Evolutionary conservation across 2,797 vertebrate species (phyloP), one percentile per base, ranked within the genome.

Genomic region (Manis pentadactyla): DNA sequence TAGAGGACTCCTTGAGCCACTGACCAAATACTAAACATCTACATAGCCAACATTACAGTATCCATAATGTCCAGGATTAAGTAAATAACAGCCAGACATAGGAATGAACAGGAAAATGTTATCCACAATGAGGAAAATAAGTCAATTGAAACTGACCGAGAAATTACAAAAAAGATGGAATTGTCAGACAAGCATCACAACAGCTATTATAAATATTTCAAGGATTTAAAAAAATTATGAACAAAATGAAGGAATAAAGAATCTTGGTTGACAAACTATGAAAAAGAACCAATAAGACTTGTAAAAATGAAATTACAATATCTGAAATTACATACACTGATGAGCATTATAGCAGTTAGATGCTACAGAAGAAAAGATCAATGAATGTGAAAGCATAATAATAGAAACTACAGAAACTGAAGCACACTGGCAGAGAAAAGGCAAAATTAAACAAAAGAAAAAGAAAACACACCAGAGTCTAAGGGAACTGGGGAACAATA

Each of bases 181-280:
- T 57, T 78, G 27, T 81, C 53, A 55, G 31, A 87, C 1, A 55
- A 55, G 5, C 13, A 55, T 94, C 57, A 61, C 64, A 87, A 59
- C 4, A 69, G 14, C n/a, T 57, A 71, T 34, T 82, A 53, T 21
- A 87, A 82, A 81, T 79, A 90, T n/a, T 87, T 66, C n/a, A 61
- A 89, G 37, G 21, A 37, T 88, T 85, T 94, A 53, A 75, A 86
- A 49, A 93, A 84, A 82, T 63, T 55, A 42, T 87, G 39, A 55
- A 69, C 9, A 88, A 71, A 42, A 73, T 57, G 25, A 31, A 42
- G 23, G 34, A 74, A 69, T 49, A 94, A 88, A 13, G 17, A 81
- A 51, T 84, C 15, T 39, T 49, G 63, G 59, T 59, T 46, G 57
- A 71, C 17, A 84, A 91, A n/a, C 64, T 75, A 53, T 59, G 23